A percentile compares a stretch with the other conserved stretches of the same genome.
phyloP scores from a whole-genome alignment of 1,140 invertebrate species.

The Latrodectus geometricus region DNA sequence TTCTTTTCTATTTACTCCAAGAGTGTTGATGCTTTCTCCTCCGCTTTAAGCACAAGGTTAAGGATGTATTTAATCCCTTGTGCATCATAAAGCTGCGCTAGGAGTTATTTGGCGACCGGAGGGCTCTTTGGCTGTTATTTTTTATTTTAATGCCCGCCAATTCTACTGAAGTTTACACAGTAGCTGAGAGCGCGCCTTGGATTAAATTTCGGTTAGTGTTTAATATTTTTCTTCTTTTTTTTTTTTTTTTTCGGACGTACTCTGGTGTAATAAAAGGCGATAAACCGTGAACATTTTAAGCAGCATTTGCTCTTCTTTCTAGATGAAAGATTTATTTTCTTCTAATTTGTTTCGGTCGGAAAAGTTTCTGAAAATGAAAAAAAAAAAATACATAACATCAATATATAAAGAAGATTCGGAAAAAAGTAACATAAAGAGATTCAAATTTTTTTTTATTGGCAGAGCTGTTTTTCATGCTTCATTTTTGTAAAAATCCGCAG shows the following conservation, averaged over 20 bases:
- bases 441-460: too few relatives aligned
- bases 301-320: not conserved
- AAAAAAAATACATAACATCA: too few relatives aligned
- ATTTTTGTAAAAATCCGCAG: too few relatives aligned
- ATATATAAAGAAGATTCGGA: too few relatives aligned
- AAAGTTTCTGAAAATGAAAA: not conserved
- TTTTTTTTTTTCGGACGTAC: not conserved
- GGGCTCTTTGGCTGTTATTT: not conserved
- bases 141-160: not conserved
- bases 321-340: not conserved
- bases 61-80: conserved; percentile 7
- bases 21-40: not conserved
- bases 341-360: not conserved
- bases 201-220: not conserved
- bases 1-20: not conserved
- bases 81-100: not conserved
- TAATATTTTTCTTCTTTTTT: too few relatives aligned
- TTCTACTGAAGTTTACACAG: conserved; percentile 5
- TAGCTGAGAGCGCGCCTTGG: not conserved
- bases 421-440: too few relatives aligned
- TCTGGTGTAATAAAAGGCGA: not conserved
- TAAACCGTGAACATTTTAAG: not conserved
- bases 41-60: not conserved
- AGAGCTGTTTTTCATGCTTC: too few relatives aligned
- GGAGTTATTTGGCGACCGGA: conserved; percentile 21